phyloP scores from a whole-genome alignment of 2,113 vertebrate genomes.

The Coreoperca whiteheadi region DNA sequence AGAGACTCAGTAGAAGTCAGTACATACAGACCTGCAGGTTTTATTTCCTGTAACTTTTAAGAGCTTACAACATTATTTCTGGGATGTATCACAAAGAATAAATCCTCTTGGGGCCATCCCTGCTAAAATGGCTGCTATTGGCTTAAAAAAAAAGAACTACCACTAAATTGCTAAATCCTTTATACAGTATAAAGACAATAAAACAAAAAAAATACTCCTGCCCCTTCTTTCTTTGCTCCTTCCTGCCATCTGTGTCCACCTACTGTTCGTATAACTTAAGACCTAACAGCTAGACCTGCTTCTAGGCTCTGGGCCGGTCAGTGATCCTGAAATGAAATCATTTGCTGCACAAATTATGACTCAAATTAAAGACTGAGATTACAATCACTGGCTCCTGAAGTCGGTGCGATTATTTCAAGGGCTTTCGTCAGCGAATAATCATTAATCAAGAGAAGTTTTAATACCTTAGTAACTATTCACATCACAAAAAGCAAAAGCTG shows the following conservation, averaged over 20 bases:
- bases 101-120: background rate
- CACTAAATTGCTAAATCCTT: background rate
- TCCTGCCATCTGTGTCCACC: background rate
- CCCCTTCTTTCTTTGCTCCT: background rate
- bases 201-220: background rate
- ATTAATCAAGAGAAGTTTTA: background rate
- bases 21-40: background rate
- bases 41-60: background rate
- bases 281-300: background rate
- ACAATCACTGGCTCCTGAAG: conserved; percentile 17
- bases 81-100: background rate
- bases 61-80: background rate
- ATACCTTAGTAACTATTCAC: background rate
- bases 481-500: background rate
- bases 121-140: background rate
- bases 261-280: background rate
- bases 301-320: background rate
- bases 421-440: conserved; percentile 5
- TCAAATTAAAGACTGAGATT: conserved; percentile 25
- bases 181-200: background rate
- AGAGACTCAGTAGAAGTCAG: background rate
- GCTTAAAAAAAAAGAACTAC: background rate
- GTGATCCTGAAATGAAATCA: background rate
- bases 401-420: background rate
- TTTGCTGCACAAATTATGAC: background rate